Evolutionary conservation across 2,797 vertebrate genomes (phyloP), one percentile per base, ranked within the genome.

Genomic region (Triplophysa yarkandensis): DNA sequence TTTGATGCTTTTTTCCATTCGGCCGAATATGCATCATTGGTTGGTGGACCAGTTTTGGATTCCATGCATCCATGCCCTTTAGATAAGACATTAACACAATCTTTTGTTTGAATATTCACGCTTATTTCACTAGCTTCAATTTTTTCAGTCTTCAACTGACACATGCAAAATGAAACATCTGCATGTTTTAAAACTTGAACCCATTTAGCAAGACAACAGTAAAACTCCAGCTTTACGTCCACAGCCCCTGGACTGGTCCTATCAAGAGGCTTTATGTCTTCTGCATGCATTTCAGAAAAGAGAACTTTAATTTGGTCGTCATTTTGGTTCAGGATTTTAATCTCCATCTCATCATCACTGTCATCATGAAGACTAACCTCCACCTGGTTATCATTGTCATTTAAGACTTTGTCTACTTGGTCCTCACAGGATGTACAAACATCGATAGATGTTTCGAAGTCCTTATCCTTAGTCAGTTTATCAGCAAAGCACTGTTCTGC

Each of bases 201-300:
- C 83, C 81, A 89, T 55, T 30, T 82, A 19, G 36, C 17, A 70
- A 90, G 11, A 75, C 90, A 91, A 80, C 92, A 92, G 79, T 52
- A 74, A 27, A 30, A 55, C 7, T 76, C 21, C 23, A 80, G 8
- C 10, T 44, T 19, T 2, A 21, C 41, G n/a, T 8, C 39, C 46
- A 30, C 17, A 17, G 19, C 19, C 54, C 43, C 34, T 64, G 1
- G 2, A 64, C 11, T 55, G 5, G 28, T 67, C 19, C 1, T 25
- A 43, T 66, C 44, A 27, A 28, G 13, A 9, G 27, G 30, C 19
- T 71, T 67, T 0, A 32, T 13, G 23, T 55, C 8, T 16, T 68
- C 39, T 10, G 10, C 13, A 6, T 36, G 13, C 0, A 23, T 9
- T 67, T 70, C 41, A 27, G 13, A 25, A 1, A 17, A 65, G 54